Conservation (phyloP, 2,888 invertebrate genomes). For the Drosophila infuscata region DNA sequence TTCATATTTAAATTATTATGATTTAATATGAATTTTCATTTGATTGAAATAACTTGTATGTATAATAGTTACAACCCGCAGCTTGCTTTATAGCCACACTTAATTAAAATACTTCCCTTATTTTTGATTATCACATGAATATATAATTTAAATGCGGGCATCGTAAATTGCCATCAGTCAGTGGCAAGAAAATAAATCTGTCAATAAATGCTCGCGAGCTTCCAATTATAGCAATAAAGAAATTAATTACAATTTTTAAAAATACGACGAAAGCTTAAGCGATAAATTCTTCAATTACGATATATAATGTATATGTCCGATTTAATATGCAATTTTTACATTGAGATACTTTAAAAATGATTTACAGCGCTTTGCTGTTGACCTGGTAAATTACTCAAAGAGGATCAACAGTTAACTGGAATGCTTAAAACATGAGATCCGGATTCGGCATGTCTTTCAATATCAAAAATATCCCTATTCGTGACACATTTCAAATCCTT, state of each 20-base stretch:
- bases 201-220: constrained; percentile 39
- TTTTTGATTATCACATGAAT: constrained; percentile 23
- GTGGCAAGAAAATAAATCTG: constrained; percentile 48
- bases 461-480: constrained; percentile 47
- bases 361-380: neutral
- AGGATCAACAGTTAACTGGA: neutral
- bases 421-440: neutral
- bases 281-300: constrained; percentile 2
- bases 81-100: constrained; percentile 22
- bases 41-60: neutral
- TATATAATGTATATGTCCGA: constrained; percentile 22
- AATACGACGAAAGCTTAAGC: constrained; percentile 20
- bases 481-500: constrained; percentile 22
- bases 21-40: neutral
- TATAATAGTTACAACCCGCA: neutral
- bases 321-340: neutral
- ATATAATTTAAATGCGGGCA: constrained; percentile 25
- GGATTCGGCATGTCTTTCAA: neutral
- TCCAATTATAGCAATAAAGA: constrained; percentile 62
- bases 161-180: constrained; percentile 42
- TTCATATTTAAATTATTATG: neutral
- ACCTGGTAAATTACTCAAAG: constrained; percentile 16
- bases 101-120: constrained; percentile 49
- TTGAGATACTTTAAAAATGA: neutral
- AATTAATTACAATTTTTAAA: constrained; percentile 56